phyloP scores from a whole-genome alignment of 2,113 vertebrate species.

The Nycticorax nycticorax region DNA sequence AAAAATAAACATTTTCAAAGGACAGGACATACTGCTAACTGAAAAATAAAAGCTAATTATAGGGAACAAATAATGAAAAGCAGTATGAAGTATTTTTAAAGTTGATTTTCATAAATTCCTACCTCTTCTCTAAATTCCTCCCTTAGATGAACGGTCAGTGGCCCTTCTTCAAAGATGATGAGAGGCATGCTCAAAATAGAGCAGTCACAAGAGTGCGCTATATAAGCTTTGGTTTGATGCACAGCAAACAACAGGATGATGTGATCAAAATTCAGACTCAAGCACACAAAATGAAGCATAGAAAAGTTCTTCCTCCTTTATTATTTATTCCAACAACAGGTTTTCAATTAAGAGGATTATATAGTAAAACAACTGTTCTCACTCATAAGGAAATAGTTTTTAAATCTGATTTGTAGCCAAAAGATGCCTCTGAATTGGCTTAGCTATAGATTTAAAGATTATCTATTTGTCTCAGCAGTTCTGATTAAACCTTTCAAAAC shows the following conservation, averaged over 20 bases:
- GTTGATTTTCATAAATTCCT: background rate
- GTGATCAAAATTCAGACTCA: background rate
- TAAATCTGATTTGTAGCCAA: background rate
- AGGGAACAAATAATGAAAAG: background rate
- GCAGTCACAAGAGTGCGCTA: background rate
- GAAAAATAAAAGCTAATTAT: background rate
- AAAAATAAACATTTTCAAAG: background rate
- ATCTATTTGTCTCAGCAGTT: background rate
- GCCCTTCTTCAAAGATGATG: background rate
- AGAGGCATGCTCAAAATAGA: background rate
- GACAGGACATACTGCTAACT: background rate
- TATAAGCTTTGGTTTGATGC: background rate
- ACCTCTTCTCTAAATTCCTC: background rate
- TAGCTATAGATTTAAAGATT: conserved; percentile 19
- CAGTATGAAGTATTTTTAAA: background rate
- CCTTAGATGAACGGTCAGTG: background rate
- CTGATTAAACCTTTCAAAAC: background rate
- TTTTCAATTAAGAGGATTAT: background rate
- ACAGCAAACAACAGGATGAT: background rate
- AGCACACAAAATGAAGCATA: background rate
- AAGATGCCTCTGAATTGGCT: background rate
- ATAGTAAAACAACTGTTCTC: background rate
- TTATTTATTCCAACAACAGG: background rate
- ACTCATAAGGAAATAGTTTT: background rate
- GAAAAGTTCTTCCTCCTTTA: background rate